Percentiles rank a stretch among this genome's conserved stretches.
phyloP scores from a whole-genome alignment of 2,797 vertebrate species.

The Amazona finschi region DNA sequence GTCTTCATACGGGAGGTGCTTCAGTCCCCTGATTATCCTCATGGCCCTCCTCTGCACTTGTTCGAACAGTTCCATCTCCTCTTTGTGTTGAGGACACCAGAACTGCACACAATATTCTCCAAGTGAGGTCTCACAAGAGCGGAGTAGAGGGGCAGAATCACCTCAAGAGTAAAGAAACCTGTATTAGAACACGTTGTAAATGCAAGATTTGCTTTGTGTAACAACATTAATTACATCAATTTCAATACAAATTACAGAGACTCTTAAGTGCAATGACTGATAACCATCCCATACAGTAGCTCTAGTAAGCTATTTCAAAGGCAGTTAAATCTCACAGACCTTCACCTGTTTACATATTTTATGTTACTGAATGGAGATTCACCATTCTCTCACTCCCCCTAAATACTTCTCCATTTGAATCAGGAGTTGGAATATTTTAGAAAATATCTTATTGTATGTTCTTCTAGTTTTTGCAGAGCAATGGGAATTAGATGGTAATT shows the following conservation, averaged over 20 bases:
- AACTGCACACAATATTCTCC: no score
- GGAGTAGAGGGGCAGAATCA: no score
- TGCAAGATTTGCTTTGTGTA: neutral
- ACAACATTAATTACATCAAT: neutral
- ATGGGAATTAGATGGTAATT: neutral
- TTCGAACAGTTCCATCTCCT: no score
- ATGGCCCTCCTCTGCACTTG: no score
- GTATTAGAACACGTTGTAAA: neutral
- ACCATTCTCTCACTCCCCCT: neutral
- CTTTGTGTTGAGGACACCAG: no score
- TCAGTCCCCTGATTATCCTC: no score
- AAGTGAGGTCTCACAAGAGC: no score
- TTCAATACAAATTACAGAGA: neutral
- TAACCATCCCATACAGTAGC: neutral
- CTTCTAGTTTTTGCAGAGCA: neutral
- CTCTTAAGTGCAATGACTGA: neutral
- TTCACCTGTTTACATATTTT: neutral
- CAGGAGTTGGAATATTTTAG: neutral
- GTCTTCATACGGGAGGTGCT: no score
- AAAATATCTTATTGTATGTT: neutral
- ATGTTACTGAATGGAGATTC: neutral
- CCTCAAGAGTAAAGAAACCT: neutral
- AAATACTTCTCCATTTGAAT: neutral
- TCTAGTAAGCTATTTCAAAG: neutral
- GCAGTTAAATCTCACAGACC: neutral